Conservation (phyloP, 2,888 invertebrate genomes). For the Philopedon plagiatum region DNA sequence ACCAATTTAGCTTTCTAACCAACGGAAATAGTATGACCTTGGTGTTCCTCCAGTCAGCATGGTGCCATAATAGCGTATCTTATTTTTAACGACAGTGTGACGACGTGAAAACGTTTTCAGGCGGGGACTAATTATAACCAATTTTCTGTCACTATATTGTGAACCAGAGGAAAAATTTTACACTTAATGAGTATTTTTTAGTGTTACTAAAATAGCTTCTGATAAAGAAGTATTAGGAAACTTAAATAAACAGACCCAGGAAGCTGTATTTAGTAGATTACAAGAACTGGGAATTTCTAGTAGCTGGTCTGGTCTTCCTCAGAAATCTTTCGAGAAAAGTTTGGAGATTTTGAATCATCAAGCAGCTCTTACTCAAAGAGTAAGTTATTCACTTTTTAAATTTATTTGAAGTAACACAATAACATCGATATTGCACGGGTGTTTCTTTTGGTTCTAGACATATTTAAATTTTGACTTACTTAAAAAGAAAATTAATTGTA, state of each 20-base stretch:
- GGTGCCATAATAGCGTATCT: no score
- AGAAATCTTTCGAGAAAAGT: conserved; percentile 73
- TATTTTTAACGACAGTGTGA: no score
- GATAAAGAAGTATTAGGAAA: conserved; percentile 43
- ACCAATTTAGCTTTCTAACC: no score
- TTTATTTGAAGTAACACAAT: no score
- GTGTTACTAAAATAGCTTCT: conserved; percentile 43
- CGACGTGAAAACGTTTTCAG: no score
- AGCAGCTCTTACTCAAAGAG: conserved; percentile 73
- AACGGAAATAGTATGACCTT: no score
- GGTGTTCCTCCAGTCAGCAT: no score
- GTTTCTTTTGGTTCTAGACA: conserved; percentile 44
- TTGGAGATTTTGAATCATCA: conserved; percentile 73
- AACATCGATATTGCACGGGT: no score
- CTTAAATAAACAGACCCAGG: conserved; percentile 36
- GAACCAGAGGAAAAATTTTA: no score
- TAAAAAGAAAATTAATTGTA: conserved; percentile 33
- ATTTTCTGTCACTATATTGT: no score
- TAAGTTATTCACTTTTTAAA: conserved; percentile 59
- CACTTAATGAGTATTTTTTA: conserved; percentile 20
- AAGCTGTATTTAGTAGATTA: conserved; percentile 71
- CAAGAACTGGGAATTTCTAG: conserved; percentile 76
- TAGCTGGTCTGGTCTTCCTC: conserved; percentile 74
- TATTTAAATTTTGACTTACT: conserved; percentile 50
- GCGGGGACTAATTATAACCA: no score